phyloP scores from a whole-genome alignment of 2,113 vertebrate species.

The Glareola pratincola region DNA sequence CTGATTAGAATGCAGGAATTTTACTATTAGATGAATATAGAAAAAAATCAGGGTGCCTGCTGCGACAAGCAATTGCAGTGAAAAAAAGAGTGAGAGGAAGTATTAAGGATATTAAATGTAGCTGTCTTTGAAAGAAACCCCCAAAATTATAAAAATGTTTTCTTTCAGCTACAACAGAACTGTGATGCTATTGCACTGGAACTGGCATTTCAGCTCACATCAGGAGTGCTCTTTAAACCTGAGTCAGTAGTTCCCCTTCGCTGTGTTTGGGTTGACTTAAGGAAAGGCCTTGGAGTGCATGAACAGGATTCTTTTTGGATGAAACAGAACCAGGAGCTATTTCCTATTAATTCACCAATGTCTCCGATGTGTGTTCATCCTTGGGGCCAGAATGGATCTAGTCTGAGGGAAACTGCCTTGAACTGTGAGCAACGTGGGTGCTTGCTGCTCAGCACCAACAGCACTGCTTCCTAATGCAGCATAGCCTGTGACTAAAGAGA shows the following conservation, averaged over 20 bases:
- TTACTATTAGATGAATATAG: neutral
- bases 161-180: neutral
- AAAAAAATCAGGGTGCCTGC: neutral
- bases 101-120: neutral
- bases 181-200: neutral
- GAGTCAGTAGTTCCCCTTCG: neutral
- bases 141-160: neutral
- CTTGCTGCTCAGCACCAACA: neutral
- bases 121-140: neutral
- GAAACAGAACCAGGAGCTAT: neutral
- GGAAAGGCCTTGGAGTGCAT: neutral
- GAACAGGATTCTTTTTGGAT: neutral
- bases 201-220: neutral
- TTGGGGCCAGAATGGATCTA: neutral
- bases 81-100: neutral
- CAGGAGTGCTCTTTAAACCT: neutral
- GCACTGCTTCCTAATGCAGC: neutral
- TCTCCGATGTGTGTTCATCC: neutral
- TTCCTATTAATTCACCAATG: neutral
- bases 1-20: neutral
- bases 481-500: neutral
- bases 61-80: neutral
- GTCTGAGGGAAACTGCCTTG: neutral
- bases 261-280: neutral
- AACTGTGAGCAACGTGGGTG: neutral